Evolutionary conservation across 2,797 vertebrate species (phyloP), one percentile per base, ranked within the genome.

Genomic region (Neosilurus hyrtlii): DNA sequence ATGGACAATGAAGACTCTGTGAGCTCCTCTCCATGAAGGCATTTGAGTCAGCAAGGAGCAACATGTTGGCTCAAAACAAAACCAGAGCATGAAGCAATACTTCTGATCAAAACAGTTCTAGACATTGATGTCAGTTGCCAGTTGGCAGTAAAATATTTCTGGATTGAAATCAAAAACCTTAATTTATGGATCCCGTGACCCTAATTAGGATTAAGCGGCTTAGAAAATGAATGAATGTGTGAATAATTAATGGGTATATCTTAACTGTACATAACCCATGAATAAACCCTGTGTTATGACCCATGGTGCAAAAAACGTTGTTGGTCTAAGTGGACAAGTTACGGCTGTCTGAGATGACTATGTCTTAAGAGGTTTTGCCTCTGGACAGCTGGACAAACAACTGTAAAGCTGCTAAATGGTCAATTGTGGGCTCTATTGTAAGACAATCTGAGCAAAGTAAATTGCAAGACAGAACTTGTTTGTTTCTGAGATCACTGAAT

Each of bases 351-450:
- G 7, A 70, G 37, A 76, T 43, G 51, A 30, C 67, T 81, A 71
- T 26, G 51, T 72, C 66, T 77, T 56, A 51, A 59, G 66, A 76
- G 57, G 65, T 65, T 78, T 72, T 78, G 80, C 51, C 84, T 37
- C 11, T 49, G 26, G 74, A 78, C 84, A 85, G 84, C 84, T 85
- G 80, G 74, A 78, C 37, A 85, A 85, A 85, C 80, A 85, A 72
- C 65, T 78, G 51, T 72, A 85, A 66, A 72, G 18, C 67, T 22
- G 74, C 80, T 72, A 30, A 71, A 56, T n/a, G 15, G 18, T 78
- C 78, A 80, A 52, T 37, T 74, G 78, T 84, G 62, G 49, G 52
- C 24, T 80, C 49, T 75, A 75, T 59, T 57, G 54, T 24, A 67
- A 75, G 51, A 71, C 49, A 20, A 5, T 12, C 26, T 37, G 63